Conservation (phyloP, 2,113 vertebrate genomes). For the Strix uralensis region DNA sequence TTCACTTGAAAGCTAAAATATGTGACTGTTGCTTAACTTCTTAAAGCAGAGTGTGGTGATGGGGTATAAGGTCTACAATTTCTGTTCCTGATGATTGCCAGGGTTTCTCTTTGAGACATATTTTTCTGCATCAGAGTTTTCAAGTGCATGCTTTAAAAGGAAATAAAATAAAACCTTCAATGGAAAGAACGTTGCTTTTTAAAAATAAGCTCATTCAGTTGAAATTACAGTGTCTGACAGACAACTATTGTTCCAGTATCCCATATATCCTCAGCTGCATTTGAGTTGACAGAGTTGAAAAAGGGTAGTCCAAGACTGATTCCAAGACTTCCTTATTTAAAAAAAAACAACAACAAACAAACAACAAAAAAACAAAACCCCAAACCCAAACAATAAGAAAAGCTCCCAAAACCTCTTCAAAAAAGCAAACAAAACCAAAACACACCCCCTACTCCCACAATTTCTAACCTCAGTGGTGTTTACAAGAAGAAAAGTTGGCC, state of each 20-base stretch:
- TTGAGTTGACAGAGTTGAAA: background rate
- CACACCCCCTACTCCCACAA: rapidly evolving
- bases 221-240: background rate
- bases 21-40: background rate
- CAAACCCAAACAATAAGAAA: background rate
- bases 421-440: background rate
- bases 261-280: background rate
- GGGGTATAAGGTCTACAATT: background rate
- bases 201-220: background rate
- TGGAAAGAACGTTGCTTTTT: background rate
- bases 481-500: background rate
- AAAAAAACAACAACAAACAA: background rate
- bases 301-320: background rate
- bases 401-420: too few relatives aligned
- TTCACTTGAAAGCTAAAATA: background rate
- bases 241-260: rapidly evolving
- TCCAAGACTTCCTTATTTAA: background rate
- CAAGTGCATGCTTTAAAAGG: background rate
- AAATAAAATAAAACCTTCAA: background rate
- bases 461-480: background rate
- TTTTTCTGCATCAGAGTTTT: background rate
- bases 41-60: background rate
- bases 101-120: background rate
- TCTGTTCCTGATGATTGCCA: background rate
- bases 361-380: too few relatives aligned